Evolutionary conservation across 2,888 invertebrate genomes (phyloP), one percentile per base, ranked within the genome.

Genomic region (Nineta flava): DNA sequence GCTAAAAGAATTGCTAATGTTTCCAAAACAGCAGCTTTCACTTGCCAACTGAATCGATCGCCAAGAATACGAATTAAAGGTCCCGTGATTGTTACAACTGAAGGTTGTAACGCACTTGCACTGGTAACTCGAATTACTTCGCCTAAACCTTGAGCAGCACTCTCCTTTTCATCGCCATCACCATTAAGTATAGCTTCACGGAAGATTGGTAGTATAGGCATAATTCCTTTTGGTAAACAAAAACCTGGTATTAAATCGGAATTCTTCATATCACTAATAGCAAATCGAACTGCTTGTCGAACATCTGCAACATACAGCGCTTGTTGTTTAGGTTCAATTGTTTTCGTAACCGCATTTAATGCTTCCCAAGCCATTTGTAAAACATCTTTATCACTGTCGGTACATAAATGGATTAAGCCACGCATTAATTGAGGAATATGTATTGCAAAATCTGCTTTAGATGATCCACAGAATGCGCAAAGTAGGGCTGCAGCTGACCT

Each of bases 41-140:
- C 92, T 59, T 85, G 90, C 60, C 87, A 82, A 60, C 86, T 87
- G 68, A 95, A 97, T 53, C 96, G 76, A 67, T 95, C 94, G 9
- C 97, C 97, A 48, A 99, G 77, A 65, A 97, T 95, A 60, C 99
- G 80, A 69, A 99, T 99, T 54, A 99, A 75, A 1, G 99, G 97
- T 1, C 99, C 99, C 4, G 97, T 97, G 59, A 99, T 92, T 64
- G 93, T 88, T 53, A 97, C 88, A 3, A 97, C 96, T 46, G 95
- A 95, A 0, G 95, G 88, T 65, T 94, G 93, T 50, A 97, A 70
- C 5, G 95, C 91, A 48, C 81, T 75, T 1, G 94, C 79, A 55
- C 84, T 88, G 6, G 95, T 93, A 52, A 88, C 70, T 60, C 75
- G 76, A 61, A 94, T 91, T 13, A 91, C 77, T 64, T 81, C 81